Evolutionary conservation across 2,113 vertebrate genomes (phyloP), one percentile per base, ranked within the genome.

Genomic region (Rhodinocichla rosea): DNA sequence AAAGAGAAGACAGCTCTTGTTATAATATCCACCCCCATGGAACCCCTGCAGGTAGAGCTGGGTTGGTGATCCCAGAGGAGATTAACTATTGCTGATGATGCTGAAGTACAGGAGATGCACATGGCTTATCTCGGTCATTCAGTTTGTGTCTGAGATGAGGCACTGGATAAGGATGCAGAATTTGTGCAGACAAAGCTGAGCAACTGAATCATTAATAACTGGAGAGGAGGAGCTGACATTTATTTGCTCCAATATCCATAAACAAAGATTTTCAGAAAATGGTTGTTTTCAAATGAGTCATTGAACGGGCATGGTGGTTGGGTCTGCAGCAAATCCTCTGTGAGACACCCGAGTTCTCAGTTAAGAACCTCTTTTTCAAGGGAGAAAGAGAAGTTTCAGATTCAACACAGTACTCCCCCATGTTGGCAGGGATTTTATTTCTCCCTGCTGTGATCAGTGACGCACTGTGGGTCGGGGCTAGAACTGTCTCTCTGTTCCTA

Each of bases 231-330:
- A 91, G 93, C 82, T 96, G 96, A 97, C 91, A 92, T 97, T 96
- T 96, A 97, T 96, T 96, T 97, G 95, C 83, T 96, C 86, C 88
- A 87, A 96, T 95, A 95, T 95, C 89, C 92, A 93, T 93, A 97
- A 97, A 97, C 96, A 97, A 97, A 96, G 89, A 90, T 35, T 96
- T 82, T 92, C 67, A 82, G 94, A 96, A 96, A 96, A 95, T 42
- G 77, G 57, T 79, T 92, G 83, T 96, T 97, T 96, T 96, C 90
- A 94, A 96, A 92, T 96, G 96, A 96, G 79, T 93, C 95, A 94
- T 52, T 81, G 76, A 92, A 87, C 0, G 62, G 60, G 70, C 89
- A 95, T 32, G 89, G 77, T 0, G 3, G 74, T 49, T 64, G 64
- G 76, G 60, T 65, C 85, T 95, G 85, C 49, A 88, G 59, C 79